Evolutionary conservation across 2,888 invertebrate species (phyloP), one percentile per base, ranked within the genome.

Genomic region (Drosophila prolongata): DNA sequence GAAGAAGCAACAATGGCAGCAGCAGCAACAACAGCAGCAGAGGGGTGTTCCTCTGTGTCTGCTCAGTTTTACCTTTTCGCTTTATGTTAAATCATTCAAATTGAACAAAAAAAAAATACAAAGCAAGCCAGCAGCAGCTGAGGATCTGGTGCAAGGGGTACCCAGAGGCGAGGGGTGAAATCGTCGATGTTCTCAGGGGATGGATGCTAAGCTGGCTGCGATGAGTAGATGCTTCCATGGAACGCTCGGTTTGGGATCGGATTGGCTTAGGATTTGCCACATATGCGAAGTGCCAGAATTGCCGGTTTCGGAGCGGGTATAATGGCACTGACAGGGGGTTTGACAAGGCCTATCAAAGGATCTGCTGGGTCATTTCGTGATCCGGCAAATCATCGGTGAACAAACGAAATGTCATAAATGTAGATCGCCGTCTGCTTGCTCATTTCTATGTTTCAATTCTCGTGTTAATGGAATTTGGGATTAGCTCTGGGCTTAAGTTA

Each of bases 61-160:
- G 61, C 64, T 37, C 55, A 30, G 79, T 62, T 65, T 82, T 82
- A 75, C 86, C 80, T 78, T 76, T 69, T 65, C 57, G 87, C 87
- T 83, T 85, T 85, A 85, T 85, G 85, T 85, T 89, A 89, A 85
- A 85, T 85, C 85, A 85, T 85, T 85, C 89, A 85, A 85, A 85
- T 85, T 89, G 85, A 85, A 85, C 78, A 80, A 74, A 71, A 69
- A 59, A 54, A 50, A 13, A 55, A 68, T 16, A 30, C 19, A 27
- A 56, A 55, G 46, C 61, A 69, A 46, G 67, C 19, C 87, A 83
- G 76, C 83, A 88, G 86, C 87, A 84, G 75, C 88, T 88, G 88
- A 86, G 80, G 88, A 72, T 53, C 59, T 24, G 55, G 30, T 0
- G 11, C 49, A 19, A 30, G 30, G 44, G 38, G 35, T 8, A 11